Evolutionary conservation across 2,888 invertebrate genomes (phyloP).

Genomic region (Mimumesa dahlbomi): DNA sequence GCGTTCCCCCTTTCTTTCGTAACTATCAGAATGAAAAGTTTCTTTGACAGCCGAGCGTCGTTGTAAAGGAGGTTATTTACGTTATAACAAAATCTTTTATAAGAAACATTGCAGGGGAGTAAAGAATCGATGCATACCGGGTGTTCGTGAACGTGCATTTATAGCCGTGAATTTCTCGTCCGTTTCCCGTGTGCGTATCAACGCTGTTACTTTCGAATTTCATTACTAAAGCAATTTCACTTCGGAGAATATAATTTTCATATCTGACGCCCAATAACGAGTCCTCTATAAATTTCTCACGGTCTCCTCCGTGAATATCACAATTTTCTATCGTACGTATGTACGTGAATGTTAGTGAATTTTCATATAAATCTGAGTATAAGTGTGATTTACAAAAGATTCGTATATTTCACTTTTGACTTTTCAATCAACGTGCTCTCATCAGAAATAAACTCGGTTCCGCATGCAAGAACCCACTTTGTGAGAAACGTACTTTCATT

Average conservation of each 20-base stretch:
- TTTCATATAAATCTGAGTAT: no score
- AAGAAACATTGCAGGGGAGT: neutral
- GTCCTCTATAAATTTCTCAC: no score
- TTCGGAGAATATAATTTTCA: conserved; percentile 36
- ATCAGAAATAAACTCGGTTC: no score
- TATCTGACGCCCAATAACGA: no score
- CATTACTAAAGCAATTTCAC: conserved; percentile 7
- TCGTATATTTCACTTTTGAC: no score
- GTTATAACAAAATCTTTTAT: conserved; percentile 28
- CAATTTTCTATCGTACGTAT: no score
- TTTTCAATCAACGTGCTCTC: no score
- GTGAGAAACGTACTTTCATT: no score
- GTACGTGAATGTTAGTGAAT: no score
- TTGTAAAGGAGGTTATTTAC: conserved; percentile 22
- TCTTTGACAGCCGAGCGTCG: conserved; percentile 15
- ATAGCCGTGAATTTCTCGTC: conserved; percentile 3
- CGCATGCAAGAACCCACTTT: neutral
- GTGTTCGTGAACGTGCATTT: conserved; percentile 24
- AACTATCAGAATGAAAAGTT: conserved; percentile 29
- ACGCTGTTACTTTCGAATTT: conserved; percentile 13
- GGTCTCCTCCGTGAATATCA: no score
- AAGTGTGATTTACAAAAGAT: no score
- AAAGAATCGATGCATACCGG: conserved; percentile 12
- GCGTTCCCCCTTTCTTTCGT: neutral
- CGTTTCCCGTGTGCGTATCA: neutral